phyloP scores from a whole-genome alignment of 2,797 vertebrate species.

The Siniperca undulata region DNA sequence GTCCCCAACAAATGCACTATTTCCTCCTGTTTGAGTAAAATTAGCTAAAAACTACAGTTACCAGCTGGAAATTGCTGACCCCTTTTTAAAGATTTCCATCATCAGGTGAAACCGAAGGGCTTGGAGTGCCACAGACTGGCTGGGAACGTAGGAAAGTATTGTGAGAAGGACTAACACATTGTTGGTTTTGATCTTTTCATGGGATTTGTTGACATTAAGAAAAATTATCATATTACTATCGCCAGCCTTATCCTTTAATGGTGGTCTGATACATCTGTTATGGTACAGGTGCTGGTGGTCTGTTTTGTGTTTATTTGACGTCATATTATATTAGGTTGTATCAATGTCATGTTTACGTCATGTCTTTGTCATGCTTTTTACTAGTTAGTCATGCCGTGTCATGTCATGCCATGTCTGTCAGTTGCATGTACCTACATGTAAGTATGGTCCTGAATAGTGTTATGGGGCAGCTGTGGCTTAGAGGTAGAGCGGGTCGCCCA shows the following conservation, averaged over 20 bases:
- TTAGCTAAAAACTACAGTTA: not conserved
- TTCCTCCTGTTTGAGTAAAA: not conserved
- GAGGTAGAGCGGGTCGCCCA: too few species aligned
- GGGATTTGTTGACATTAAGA: not conserved
- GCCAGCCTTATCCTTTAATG: not conserved
- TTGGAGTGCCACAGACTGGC: too few species aligned
- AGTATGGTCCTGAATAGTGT: not conserved
- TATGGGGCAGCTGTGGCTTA: not conserved
- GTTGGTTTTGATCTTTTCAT: not conserved
- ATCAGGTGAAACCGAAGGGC: not conserved
- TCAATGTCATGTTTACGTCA: not conserved
- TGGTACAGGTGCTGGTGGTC: not conserved
- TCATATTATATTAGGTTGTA: too few species aligned
- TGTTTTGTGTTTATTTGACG: not conserved
- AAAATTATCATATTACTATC: not conserved
- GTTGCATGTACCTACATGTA: slow-evolving; percentile 17
- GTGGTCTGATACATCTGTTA: not conserved
- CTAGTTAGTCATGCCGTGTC: not conserved
- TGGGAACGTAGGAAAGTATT: not conserved
- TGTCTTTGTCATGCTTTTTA: not conserved
- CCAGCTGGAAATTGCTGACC: not conserved
- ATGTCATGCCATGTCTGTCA: not conserved
- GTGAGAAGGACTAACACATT: not conserved
- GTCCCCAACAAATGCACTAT: not conserved
- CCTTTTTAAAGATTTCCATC: not conserved